phyloP scores from a whole-genome alignment of 2,797 vertebrate genomes.

The Poecilia velifera region DNA sequence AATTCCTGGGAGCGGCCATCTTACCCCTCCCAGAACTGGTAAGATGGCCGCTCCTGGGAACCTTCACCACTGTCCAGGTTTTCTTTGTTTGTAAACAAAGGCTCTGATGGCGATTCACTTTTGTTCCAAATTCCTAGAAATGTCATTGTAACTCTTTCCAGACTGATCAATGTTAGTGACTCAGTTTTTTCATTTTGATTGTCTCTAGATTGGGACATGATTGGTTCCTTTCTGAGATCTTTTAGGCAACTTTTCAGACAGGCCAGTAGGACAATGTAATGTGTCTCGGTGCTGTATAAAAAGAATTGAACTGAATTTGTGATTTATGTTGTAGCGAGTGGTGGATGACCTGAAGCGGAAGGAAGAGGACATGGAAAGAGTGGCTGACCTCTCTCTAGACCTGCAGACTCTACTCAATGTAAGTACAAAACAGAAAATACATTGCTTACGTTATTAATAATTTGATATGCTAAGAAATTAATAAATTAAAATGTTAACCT shows the following conservation, averaged over 20 bases:
- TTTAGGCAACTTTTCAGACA: not conserved
- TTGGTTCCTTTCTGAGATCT: not conserved
- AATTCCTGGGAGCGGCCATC: not conserved
- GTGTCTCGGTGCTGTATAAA: not conserved
- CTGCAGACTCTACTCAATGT: constrained; percentile 88
- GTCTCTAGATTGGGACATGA: not conserved
- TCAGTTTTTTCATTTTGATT: not conserved
- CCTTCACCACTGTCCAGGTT: not conserved
- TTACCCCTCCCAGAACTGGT: not conserved
- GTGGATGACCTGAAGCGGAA: constrained; percentile 88
- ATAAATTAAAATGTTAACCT: not conserved
- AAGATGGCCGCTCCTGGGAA: not conserved
- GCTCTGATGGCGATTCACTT: not conserved
- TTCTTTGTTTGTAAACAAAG: not conserved
- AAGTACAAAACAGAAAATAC: constrained; percentile 40
- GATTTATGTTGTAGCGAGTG: constrained; percentile 81
- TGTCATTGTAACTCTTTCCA: not conserved
- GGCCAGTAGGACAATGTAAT: not conserved
- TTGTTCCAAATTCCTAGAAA: not conserved
- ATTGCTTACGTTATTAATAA: not conserved
- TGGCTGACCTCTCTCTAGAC: constrained; percentile 84
- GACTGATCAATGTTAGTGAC: not conserved
- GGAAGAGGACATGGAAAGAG: constrained; percentile 82
- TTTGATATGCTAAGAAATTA: not conserved
- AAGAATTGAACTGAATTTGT: not conserved